These are phyloP conservation scores for Phragmatobia fuliginosa DNA, from an alignment of 2,888 invertebrate species.

Conservation along the genomic window DNA sequence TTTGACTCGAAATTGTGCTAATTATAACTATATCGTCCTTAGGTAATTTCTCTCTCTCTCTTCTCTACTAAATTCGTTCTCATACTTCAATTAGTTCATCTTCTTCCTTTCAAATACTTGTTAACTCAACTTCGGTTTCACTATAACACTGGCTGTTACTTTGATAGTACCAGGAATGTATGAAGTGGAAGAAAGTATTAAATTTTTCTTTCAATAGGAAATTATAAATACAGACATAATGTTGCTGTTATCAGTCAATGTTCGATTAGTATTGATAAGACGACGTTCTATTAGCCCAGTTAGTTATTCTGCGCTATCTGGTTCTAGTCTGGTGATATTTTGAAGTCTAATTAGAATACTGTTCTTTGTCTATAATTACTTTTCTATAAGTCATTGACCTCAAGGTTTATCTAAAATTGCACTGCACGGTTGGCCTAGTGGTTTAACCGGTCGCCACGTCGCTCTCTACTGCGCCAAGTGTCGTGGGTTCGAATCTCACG, in stretches of 20 bases:
- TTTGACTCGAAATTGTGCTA: background rate
- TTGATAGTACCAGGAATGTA: slow-evolving; percentile 4
- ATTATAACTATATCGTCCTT: background rate
- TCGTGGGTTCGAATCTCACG: too few species aligned
- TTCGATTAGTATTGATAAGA: slow-evolving; percentile 20
- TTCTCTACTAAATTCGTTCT: background rate
- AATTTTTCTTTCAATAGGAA: background rate
- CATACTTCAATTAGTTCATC: too few species aligned
- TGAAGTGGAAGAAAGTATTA: background rate
- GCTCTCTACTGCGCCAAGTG: too few species aligned
- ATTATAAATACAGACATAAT: background rate
- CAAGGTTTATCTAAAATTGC: background rate
- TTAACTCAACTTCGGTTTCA: background rate
- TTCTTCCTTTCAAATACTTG: background rate
- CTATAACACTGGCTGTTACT: background rate
- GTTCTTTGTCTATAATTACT: background rate
- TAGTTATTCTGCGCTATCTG: slow-evolving; percentile 5
- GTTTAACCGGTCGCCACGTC: too few species aligned
- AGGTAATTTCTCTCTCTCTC: background rate
- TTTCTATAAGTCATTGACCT: background rate
- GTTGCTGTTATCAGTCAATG: slow-evolving; percentile 28
- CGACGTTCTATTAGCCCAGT: slow-evolving; percentile 2
- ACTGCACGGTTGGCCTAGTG: too few species aligned
- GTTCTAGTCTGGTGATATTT: background rate
- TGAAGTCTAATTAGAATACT: slow-evolving; percentile 7